Percentiles rank a stretch among this genome's conserved stretches.
phyloP scores from a whole-genome alignment of 2,888 invertebrate genomes.

The Phoronis australis region DNA sequence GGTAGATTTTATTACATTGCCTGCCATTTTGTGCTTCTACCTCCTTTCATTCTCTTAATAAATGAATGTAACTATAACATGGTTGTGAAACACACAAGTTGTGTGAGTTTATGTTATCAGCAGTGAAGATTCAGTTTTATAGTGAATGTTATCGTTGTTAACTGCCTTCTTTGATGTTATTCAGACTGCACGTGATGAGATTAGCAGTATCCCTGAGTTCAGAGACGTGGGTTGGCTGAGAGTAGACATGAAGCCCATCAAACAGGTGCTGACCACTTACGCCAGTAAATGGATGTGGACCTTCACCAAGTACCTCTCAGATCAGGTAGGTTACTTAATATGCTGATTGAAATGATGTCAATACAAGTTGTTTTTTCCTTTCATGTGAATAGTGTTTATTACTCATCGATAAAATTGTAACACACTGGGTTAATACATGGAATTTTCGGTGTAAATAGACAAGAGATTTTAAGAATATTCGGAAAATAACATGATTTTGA shows the following conservation, averaged over 20 bases:
- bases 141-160: too few species aligned
- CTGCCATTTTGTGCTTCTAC: too few species aligned
- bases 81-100: too few species aligned
- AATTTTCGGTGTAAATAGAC: too few species aligned
- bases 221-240: conserved; percentile 50
- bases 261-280: conserved; percentile 49
- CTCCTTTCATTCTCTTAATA: too few species aligned
- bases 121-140: too few species aligned
- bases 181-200: conserved; percentile 47
- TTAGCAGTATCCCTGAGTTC: conserved; percentile 38
- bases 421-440: neutral
- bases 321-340: conserved; percentile 38
- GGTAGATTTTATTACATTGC: too few species aligned
- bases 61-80: too few species aligned
- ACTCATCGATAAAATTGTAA: neutral
- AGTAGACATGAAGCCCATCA: conserved; percentile 49
- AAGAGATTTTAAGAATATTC: too few species aligned
- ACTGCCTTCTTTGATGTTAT: too few species aligned
- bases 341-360: neutral
- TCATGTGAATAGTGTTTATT: neutral
- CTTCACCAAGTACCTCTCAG: conserved; percentile 51
- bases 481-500: too few species aligned
- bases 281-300: conserved; percentile 53
- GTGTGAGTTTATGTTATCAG: too few species aligned
- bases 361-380: neutral